Conservation (phyloP, 1,140 invertebrate genomes). For the Homarus americanus region DNA sequence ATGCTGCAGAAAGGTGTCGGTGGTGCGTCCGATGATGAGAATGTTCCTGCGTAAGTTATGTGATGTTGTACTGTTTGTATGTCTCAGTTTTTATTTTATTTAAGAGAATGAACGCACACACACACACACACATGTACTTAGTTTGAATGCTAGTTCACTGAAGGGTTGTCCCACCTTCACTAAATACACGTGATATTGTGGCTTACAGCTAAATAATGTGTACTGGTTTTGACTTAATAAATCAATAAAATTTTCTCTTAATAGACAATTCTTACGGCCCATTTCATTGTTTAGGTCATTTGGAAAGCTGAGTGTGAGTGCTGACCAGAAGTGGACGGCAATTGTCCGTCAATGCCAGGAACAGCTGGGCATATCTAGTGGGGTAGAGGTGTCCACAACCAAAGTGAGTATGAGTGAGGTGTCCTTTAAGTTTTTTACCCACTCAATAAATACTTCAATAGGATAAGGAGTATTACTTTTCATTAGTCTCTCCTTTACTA, state of each 20-base stretch:
- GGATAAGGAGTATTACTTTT: too few species aligned
- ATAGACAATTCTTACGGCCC: not conserved
- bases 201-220: too few species aligned
- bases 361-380: conserved; percentile 35
- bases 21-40: conserved; percentile 41
- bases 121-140: too few species aligned
- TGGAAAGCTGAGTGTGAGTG: conserved; percentile 53
- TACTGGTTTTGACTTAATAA: not conserved
- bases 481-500: too few species aligned
- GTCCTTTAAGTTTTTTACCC: too few species aligned
- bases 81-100: too few species aligned
- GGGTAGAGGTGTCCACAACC: conserved; percentile 11
- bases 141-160: too few species aligned
- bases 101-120: too few species aligned
- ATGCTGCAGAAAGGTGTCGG: conserved; percentile 44
- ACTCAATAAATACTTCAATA: too few species aligned
- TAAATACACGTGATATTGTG: too few species aligned
- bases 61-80: conserved; percentile 1
- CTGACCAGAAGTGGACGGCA: conserved; percentile 58
- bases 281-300: conserved; percentile 23
- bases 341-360: conserved; percentile 53
- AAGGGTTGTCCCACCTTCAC: too few species aligned
- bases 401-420: conserved; percentile 37
- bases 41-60: conserved; percentile 43
- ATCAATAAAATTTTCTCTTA: not conserved